A percentile compares a stretch with the other conserved stretches of the same genome.
Conservation (phyloP, 1,140 invertebrate genomes). For the Caenorhabditis tropicalis region DNA sequence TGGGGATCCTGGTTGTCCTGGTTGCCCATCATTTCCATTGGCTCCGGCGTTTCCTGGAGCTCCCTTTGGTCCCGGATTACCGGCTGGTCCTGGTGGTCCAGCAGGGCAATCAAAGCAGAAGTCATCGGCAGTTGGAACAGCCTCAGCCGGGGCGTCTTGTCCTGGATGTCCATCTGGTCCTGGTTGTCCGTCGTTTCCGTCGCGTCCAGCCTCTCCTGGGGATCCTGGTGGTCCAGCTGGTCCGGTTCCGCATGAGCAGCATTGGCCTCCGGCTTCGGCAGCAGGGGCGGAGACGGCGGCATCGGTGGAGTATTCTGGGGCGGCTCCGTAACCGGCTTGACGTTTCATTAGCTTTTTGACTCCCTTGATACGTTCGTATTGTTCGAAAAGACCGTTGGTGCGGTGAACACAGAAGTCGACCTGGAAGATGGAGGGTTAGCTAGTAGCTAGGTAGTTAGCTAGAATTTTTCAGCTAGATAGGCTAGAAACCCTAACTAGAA, state of each 20-base stretch:
- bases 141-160: slow-evolving; percentile 49
- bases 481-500: no score
- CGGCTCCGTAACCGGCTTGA: slow-evolving; percentile 51
- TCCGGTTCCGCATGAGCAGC: slow-evolving; percentile 50
- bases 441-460: no score
- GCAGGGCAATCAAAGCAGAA: slow-evolving; percentile 61
- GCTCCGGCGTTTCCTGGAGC: slow-evolving; percentile 52
- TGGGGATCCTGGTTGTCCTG: slow-evolving; percentile 36
- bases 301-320: slow-evolving; percentile 36
- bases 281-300: slow-evolving; percentile 21
- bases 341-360: slow-evolving; percentile 40
- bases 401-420: slow-evolving; percentile 64
- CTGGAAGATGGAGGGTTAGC: background rate
- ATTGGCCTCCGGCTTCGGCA: slow-evolving; percentile 31
- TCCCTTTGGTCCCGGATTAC: slow-evolving; percentile 57
- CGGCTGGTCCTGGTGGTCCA: slow-evolving; percentile 56
- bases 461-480: no score
- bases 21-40: slow-evolving; percentile 38
- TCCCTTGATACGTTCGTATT: slow-evolving; percentile 55
- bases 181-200: slow-evolving; percentile 55
- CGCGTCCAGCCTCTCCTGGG: slow-evolving; percentile 53
- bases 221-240: slow-evolving; percentile 51
- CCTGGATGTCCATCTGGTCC: slow-evolving; percentile 52
- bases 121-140: slow-evolving; percentile 48
- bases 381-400: slow-evolving; percentile 55